Evolutionary conservation across 2,113 vertebrate genomes (phyloP).

Genomic region (Larimichthys polyactis): DNA sequence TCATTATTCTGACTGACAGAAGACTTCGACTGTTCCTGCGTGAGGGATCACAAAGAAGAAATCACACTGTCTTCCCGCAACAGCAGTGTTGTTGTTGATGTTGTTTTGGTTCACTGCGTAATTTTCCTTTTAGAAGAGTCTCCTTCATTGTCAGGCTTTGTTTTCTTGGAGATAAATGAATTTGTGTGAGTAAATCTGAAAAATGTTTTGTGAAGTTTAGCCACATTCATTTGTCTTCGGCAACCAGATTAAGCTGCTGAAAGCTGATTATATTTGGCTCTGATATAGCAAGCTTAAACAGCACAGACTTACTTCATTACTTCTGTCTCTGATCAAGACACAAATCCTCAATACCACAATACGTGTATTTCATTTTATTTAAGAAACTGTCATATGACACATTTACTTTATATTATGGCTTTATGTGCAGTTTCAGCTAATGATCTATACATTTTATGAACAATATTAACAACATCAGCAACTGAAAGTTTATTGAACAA

Average conservation of each 20-base stretch:
- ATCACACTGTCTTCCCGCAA: slow-evolving; percentile 20
- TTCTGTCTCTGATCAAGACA: not conserved
- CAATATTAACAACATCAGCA: too few species aligned
- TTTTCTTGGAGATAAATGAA: not conserved
- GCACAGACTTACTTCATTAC: not conserved
- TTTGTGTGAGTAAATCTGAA: not conserved
- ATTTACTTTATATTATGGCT: too few species aligned
- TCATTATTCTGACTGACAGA: slow-evolving; percentile 62
- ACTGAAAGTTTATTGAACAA: too few species aligned
- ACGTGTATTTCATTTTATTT: not conserved
- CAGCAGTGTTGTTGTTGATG: slow-evolving; percentile 21
- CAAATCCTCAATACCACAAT: not conserved
- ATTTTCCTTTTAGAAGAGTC: not conserved
- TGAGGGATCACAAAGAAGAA: slow-evolving; percentile 23
- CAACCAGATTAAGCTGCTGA: slow-evolving; percentile 11
- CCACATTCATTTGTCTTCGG: not conserved
- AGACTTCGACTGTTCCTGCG: slow-evolving; percentile 41
- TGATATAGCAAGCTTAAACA: not conserved
- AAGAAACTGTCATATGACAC: too few species aligned
- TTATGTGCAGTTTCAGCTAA: too few species aligned
- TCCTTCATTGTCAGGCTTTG: not conserved
- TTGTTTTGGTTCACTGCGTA: not conserved
- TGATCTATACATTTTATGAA: too few species aligned
- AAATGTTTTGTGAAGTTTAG: not conserved
- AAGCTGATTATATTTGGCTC: slow-evolving; percentile 20